Conservation (phyloP, 2,888 invertebrate species). For the Cerastis leucographa region DNA sequence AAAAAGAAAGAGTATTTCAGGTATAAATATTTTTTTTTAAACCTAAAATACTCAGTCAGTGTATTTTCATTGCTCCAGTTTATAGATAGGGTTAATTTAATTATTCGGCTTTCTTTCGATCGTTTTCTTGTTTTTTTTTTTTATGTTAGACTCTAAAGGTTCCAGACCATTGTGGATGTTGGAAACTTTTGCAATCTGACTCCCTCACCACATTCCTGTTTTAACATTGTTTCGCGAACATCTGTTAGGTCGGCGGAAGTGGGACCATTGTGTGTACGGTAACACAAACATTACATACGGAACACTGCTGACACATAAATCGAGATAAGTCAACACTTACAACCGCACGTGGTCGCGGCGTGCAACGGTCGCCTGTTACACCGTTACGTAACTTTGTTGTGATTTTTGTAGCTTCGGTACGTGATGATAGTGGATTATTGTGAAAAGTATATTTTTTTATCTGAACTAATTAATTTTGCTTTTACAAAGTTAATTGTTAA, state of each 20-base stretch:
- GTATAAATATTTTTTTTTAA: too few relatives aligned
- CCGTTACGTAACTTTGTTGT: conserved; percentile 49
- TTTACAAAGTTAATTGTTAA: background rate
- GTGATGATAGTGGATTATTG: conserved; percentile 28
- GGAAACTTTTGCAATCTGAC: background rate
- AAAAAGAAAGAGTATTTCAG: too few relatives aligned
- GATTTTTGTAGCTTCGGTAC: conserved; percentile 4
- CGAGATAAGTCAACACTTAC: conserved; percentile 54
- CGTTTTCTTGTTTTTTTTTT: background rate
- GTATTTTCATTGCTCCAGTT: background rate
- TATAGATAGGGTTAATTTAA: background rate
- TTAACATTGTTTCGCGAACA: conserved; percentile 18
- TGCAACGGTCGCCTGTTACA: conserved; percentile 45
- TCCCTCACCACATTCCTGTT: background rate
- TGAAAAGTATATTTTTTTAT: background rate
- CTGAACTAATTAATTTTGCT: background rate
- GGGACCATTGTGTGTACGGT: conserved; percentile 17
- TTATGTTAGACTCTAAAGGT: background rate
- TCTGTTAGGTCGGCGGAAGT: conserved; percentile 31
- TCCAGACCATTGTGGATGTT: background rate
- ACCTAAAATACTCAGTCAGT: background rate
- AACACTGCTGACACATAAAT: conserved; percentile 71
- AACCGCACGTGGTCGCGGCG: conserved; percentile 55
- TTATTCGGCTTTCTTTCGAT: background rate
- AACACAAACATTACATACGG: conserved; percentile 33